A percentile compares a stretch with the other conserved stretches of the same genome.
Evolutionary conservation across 92 coral and sea anemone species (phyloP).

Genomic region (Zoanthus sansibaricus): DNA sequence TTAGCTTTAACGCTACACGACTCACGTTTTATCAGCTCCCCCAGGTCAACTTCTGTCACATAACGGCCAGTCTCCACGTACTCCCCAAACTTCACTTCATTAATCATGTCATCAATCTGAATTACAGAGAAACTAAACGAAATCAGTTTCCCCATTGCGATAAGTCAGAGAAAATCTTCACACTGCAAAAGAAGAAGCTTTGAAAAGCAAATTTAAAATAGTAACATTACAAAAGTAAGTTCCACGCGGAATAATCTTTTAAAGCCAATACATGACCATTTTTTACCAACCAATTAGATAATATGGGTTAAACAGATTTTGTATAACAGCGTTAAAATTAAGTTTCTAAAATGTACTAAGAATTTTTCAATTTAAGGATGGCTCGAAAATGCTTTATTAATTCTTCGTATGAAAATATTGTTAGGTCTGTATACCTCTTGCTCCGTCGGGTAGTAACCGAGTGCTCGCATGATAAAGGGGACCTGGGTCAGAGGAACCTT

Average conservation of each 20-base stretch:
- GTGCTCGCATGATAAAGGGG: slow-evolving; percentile 94
- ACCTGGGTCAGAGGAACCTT: slow-evolving; percentile 92
- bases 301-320: too few relatives aligned
- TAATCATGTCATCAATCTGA: slow-evolving; percentile 91
- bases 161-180: background rate
- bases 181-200: too few relatives aligned
- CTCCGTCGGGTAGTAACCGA: slow-evolving; percentile 95
- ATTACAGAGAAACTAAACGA: background rate
- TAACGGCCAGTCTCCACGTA: slow-evolving; percentile 94
- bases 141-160: too few relatives aligned
- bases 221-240: too few relatives aligned
- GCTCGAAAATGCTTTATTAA: background rate
- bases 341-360: too few relatives aligned
- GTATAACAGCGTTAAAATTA: too few relatives aligned
- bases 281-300: too few relatives aligned
- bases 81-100: slow-evolving; percentile 89
- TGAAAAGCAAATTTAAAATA: too few relatives aligned
- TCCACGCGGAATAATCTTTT: too few relatives aligned
- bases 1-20: background rate
- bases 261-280: too few relatives aligned
- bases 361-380: background rate
- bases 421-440: slow-evolving; percentile 76
- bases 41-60: slow-evolving; percentile 88
- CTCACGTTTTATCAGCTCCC: slow-evolving; percentile 92
- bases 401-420: background rate